Evolutionary conservation across 2,113 vertebrate species (phyloP).

Genomic region (Heterotis niloticus): DNA sequence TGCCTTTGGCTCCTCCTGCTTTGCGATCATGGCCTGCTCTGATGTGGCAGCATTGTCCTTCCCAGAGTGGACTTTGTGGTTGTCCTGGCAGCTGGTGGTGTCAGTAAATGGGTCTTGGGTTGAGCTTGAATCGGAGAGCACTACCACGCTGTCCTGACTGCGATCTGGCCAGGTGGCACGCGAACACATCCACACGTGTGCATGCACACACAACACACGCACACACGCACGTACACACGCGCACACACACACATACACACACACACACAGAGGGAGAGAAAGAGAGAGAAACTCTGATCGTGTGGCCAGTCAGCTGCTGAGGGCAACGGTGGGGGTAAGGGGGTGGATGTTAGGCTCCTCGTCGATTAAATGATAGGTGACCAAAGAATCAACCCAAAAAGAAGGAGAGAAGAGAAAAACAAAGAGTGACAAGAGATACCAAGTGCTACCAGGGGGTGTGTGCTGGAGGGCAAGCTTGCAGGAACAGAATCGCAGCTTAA

Average conservation of each 20-base stretch:
- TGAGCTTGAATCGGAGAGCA: slow-evolving; percentile 93
- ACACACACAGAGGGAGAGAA: slow-evolving; percentile 8
- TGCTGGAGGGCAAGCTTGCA: neutral
- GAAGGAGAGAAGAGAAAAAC: neutral
- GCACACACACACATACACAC: slow-evolving; percentile 42
- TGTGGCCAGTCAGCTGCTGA: slow-evolving; percentile 4
- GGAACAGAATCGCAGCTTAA: neutral
- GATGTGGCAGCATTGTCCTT: slow-evolving; percentile 65
- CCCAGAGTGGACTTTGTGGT: slow-evolving; percentile 72
- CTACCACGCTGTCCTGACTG: slow-evolving; percentile 90
- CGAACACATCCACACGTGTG: slow-evolving; percentile 42
- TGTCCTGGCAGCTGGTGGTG: slow-evolving; percentile 81
- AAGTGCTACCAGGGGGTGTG: neutral
- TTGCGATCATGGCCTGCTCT: slow-evolving; percentile 64
- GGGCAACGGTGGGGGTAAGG: neutral
- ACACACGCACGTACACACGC: slow-evolving; percentile 30
- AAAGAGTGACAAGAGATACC: neutral
- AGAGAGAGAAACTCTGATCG: slow-evolving; percentile 36
- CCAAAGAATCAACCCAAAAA: neutral
- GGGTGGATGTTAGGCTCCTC: neutral
- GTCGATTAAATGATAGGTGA: neutral
- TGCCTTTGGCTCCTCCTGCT: slow-evolving; percentile 62
- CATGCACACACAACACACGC: slow-evolving; percentile 15
- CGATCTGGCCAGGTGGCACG: slow-evolving; percentile 67
- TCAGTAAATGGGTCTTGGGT: slow-evolving; percentile 91